A percentile compares a stretch with the other conserved stretches of the same genome.
Evolutionary conservation across 2,797 vertebrate species (phyloP).

Genomic region (Todus mexicanus): DNA sequence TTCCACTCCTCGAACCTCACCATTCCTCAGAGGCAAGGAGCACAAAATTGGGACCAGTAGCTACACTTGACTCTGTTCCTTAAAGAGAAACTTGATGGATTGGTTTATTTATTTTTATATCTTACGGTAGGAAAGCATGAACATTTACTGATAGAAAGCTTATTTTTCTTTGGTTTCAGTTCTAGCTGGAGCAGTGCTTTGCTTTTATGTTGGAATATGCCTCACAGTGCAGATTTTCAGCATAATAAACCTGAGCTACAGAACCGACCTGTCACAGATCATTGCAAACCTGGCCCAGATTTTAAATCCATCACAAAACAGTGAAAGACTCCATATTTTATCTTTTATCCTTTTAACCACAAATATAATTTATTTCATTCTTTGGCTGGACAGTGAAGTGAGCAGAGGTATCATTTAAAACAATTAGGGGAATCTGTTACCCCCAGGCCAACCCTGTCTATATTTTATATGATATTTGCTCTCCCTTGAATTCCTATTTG

Average conservation of each 20-base stretch:
- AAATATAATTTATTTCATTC: background rate
- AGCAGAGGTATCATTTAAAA: background rate
- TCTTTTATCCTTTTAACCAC: constrained; percentile 15
- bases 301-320: constrained; percentile 30
- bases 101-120: background rate
- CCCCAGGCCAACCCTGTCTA: background rate
- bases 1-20: background rate
- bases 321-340: constrained; percentile 23
- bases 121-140: background rate
- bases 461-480: background rate
- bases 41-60: background rate
- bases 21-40: background rate
- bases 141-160: background rate
- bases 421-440: background rate
- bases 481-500: background rate
- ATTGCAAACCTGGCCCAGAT: background rate
- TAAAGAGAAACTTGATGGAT: background rate
- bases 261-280: constrained; percentile 48
- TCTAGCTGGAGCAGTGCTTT: background rate
- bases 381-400: background rate
- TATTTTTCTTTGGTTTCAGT: background rate
- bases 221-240: constrained; percentile 43
- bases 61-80: background rate
- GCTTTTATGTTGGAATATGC: background rate
- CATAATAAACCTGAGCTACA: constrained; percentile 41